These are phyloP conservation scores for Drosophila siamana DNA, from an alignment of 2,888 invertebrate species.

Conservation along the genomic window DNA sequence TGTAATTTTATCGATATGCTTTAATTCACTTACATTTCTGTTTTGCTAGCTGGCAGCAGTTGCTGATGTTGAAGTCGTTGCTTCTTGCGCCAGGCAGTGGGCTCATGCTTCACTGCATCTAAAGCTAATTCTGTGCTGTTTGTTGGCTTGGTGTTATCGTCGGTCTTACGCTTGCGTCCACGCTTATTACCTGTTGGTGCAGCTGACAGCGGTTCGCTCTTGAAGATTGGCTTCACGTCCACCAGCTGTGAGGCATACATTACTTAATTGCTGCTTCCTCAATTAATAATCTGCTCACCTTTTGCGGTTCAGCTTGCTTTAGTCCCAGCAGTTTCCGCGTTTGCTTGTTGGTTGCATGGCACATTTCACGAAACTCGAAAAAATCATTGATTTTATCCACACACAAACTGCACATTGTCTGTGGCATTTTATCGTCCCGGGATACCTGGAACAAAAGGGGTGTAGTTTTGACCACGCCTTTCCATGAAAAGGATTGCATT, in stretches of 20 bases:
- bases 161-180: constrained; percentile 74
- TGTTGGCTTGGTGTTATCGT: constrained; percentile 19
- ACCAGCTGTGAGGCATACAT: constrained; percentile 27
- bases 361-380: constrained; percentile 88
- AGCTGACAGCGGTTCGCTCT: constrained; percentile 37
- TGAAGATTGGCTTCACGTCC: constrained; percentile 63
- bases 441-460: constrained; percentile 85
- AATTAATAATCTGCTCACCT: constrained; percentile 40
- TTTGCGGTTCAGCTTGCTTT: constrained; percentile 71
- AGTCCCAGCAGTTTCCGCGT: constrained; percentile 85
- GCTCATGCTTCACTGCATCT: constrained; percentile 56
- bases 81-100: constrained; percentile 60
- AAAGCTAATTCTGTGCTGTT: constrained; percentile 4
- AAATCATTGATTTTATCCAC: constrained; percentile 88
- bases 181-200: constrained; percentile 39
- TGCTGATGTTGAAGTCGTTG: constrained; percentile 57
- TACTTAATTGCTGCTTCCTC: not conserved
- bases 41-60: constrained; percentile 48
- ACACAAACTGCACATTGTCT: constrained; percentile 87
- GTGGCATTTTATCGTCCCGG: constrained; percentile 88
- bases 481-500: not conserved
- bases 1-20: not conserved
- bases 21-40: constrained; percentile 68
- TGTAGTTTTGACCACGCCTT: not conserved
- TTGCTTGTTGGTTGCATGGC: constrained; percentile 86